Conservation (phyloP, 2,797 vertebrate genomes). For the Leptoclinus maculatus region DNA sequence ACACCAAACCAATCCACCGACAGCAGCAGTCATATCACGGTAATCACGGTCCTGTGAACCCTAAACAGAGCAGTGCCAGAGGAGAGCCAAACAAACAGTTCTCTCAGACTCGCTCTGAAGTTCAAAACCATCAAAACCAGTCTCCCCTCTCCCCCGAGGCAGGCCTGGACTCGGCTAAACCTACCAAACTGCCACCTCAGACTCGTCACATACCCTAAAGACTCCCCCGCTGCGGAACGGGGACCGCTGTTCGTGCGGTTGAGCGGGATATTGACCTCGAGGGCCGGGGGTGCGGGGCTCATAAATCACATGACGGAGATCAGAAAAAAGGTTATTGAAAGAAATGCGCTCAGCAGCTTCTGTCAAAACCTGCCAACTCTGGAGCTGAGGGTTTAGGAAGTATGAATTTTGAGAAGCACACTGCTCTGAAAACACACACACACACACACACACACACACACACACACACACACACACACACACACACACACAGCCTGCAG, state of each 20-base stretch:
- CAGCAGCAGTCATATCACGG: conserved; percentile 70
- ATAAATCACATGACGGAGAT: conserved; percentile 72
- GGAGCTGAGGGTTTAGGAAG: conserved; percentile 49
- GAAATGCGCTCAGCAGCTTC: conserved; percentile 66
- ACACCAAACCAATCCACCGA: conserved; percentile 55
- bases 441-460: conserved; percentile 9
- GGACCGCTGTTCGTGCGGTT: conserved; percentile 39
- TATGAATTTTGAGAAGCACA: conserved; percentile 65
- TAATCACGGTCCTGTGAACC: conserved; percentile 65
- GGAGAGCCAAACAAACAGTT: conserved; percentile 75
- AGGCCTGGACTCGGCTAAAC: conserved; percentile 32
- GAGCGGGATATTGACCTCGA: conserved; percentile 43
- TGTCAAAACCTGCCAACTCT: conserved; percentile 57
- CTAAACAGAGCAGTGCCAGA: conserved; percentile 68
- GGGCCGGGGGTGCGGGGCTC: conserved; percentile 49
- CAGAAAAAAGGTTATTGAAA: conserved; percentile 61
- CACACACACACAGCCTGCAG: conserved; percentile 28
- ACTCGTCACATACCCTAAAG: conserved; percentile 39
- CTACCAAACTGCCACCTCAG: conserved; percentile 53
- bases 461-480: not conserved
- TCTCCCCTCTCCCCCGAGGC: conserved; percentile 41
- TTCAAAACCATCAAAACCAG: conserved; percentile 70
- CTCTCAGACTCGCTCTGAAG: conserved; percentile 59
- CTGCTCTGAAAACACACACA: conserved; percentile 20
- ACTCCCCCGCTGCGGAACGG: conserved; percentile 36